Base-by-base conservation (phyloP, 2,797 vertebrate genomes). In the Melanotaenia pygmaea region DNA sequence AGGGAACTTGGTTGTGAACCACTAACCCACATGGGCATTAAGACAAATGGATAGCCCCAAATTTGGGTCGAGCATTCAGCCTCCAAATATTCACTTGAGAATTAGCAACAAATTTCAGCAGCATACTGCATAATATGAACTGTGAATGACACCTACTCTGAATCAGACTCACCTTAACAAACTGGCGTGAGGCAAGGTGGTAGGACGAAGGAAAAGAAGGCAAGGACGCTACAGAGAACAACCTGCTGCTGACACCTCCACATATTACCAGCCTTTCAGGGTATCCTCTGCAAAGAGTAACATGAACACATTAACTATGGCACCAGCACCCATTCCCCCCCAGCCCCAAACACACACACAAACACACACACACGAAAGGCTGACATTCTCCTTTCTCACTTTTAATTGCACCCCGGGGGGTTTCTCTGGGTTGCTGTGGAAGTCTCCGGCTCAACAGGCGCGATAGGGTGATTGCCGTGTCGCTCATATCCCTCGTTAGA, bases 351-450 rank as follows among this genome's bases (percentile, higher is more conserved):
- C 40, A 18, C 38, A 40, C 35, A 37, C 35, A 37, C 35, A 7
- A 8, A 7, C 35, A 7, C 35, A 37, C 10, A 10, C 37, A 10
- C 37, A 10, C 37, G 3, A 38, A 38, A 62, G 76, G 76, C 91
- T 94, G 91, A 94, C 92, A 93, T 94, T 94, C 90, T 93, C 87
- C 88, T 91, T 83, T 80, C 92, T 92, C 90, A 80, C 91, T 92
- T 91, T 91, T 94, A 94, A 94, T 94, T 94, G 93, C 91, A 84
- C 93, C 91, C 92, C 72, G 16, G 89, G 86, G 92, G 89, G 65
- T 82, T 76, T 85, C 76, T 80, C 81, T 76, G 80, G 85, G 91
- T 87, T 86, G 89, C 89, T 68, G 86, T 84, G 86, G 83, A 89
- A 87, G 90, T 88, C 88, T 89, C 54, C 69, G 82, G 89, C 89